Conservation (phyloP, 1,140 invertebrate genomes). For the Papilio xuthus region DNA sequence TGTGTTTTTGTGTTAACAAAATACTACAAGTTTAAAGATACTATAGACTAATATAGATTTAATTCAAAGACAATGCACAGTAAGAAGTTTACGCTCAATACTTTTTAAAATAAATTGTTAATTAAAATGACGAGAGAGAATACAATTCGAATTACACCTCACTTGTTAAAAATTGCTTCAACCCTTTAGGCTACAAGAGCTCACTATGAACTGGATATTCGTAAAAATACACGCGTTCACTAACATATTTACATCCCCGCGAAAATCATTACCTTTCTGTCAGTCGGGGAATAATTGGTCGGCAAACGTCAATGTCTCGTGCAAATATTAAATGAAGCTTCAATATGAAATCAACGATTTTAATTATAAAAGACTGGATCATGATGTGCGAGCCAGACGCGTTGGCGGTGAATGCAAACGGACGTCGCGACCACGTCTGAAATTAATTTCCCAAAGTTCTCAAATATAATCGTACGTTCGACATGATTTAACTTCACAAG, state of each 20-base stretch:
- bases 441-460: slow-evolving; percentile 25
- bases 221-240: too few relatives aligned
- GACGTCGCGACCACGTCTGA: neutral
- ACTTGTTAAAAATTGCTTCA: neutral
- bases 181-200: neutral
- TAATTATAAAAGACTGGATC: neutral
- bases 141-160: neutral
- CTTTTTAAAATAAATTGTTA: neutral
- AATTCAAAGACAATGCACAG: neutral
- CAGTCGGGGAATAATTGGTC: neutral
- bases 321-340: neutral
- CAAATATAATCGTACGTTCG: neutral
- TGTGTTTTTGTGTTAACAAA: too few relatives aligned
- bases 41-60: neutral
- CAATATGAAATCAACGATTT: neutral
- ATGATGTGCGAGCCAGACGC: neutral
- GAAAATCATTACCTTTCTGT: neutral
- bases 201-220: too few relatives aligned
- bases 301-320: neutral
- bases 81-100: neutral
- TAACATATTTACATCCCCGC: neutral
- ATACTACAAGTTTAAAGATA: neutral
- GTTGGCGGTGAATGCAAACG: neutral
- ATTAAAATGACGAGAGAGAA: neutral
- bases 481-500: slow-evolving; percentile 3